Evolutionary conservation across 2,888 invertebrate species (phyloP).

Genomic region (Tricholauxania praeusta): DNA sequence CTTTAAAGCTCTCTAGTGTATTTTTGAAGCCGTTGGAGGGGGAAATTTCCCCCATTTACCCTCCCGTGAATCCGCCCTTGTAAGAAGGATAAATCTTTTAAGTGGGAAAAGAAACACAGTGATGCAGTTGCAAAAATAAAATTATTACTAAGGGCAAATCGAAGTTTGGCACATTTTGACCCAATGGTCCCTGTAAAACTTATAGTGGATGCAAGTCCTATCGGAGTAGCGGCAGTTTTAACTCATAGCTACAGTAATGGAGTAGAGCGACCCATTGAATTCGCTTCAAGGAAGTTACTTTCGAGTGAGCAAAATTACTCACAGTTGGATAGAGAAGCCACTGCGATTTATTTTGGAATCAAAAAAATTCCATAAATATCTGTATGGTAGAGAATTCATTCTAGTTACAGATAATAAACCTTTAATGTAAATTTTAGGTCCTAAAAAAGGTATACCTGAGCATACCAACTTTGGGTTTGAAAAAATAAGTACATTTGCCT

Average conservation of each 20-base stretch:
- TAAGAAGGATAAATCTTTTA: constrained; percentile 41
- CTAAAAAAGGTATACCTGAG: no score
- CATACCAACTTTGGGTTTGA: no score
- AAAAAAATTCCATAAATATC: background rate
- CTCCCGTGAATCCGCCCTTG: constrained; percentile 54
- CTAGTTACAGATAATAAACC: no score
- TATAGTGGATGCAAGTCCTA: constrained; percentile 50
- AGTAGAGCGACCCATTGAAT: constrained; percentile 60
- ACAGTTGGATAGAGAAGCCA: constrained; percentile 32
- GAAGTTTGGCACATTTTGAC: constrained; percentile 49
- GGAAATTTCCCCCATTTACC: constrained; percentile 50
- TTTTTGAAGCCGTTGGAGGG: no score
- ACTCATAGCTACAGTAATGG: constrained; percentile 57
- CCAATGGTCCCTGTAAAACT: constrained; percentile 33
- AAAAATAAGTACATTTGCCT: no score
- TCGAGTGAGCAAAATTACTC: constrained; percentile 37
- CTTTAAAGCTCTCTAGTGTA: no score
- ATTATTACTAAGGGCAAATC: constrained; percentile 43
- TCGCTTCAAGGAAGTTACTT: constrained; percentile 53
- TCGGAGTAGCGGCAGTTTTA: constrained; percentile 56
- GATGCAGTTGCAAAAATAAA: constrained; percentile 56
- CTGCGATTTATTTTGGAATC: constrained; percentile 12
- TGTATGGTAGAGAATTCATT: background rate
- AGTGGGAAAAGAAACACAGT: constrained; percentile 55
- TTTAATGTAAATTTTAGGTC: no score